Evolutionary conservation across 2,797 vertebrate genomes (phyloP), one percentile per base, ranked within the genome.

Genomic region (Pteronotus mesoamericanus): DNA sequence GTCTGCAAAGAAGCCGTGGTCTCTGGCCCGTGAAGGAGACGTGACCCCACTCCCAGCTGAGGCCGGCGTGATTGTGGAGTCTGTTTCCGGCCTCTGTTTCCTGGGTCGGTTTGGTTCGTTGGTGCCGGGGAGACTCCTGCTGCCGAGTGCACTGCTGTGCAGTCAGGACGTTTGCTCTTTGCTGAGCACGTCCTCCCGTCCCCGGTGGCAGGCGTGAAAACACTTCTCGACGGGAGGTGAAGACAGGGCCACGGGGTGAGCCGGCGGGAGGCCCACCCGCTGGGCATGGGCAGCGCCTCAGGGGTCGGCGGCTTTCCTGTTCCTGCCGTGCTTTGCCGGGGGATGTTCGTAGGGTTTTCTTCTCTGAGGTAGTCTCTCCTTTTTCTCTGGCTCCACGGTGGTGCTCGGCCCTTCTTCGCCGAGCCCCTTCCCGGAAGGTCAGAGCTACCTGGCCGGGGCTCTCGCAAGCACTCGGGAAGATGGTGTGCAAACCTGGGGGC

Each of bases 121-220:
- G 55, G 71, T 4, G 55, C 19, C 1, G 53, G n/a, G 42, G 48
- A 29, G 44, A 39, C 8, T 6, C 9, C 26, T 37, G 14, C 39
- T 42, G 21, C 53, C 9, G 53, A 34, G 32, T 16, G 5, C 11
- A 0, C 46, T 26, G 2, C 29, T 26, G 29, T 44, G 51, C 39
- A 82, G 24, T 19, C 2, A 3, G 34, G 42, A 6, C 2, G 1
- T n/a, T n/a, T 4, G 68, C 22, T 3, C 6, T 7, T 19, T 9
- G 22, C 75, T 9, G 21, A 37, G 75, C 24, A 4, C 24, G 15
- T 16, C 75, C 51, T 61, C 9, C 3, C 57, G 2, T 6, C n/a
- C 42, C 26, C 26, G 1, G n/a, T 2, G 39, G 86, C 55, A 1
- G 3, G 26, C 1, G 0, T 15, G 22, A 16, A 8, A 16, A 12